phyloP scores from a whole-genome alignment of 2,113 vertebrate species.

The Phylloscopus whistleri region DNA sequence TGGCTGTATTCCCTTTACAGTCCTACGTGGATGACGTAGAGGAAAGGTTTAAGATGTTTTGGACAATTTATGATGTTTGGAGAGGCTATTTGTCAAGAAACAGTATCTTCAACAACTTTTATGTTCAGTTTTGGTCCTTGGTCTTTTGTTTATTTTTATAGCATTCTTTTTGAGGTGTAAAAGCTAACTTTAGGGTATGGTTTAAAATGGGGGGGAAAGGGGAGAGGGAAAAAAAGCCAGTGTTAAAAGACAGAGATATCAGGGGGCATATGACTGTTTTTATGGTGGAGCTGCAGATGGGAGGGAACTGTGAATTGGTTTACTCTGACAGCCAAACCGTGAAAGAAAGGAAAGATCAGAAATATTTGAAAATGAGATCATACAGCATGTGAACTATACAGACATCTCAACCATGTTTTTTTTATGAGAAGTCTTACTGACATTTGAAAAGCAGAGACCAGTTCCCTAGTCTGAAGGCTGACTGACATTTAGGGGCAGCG shows the following conservation, averaged over 20 bases:
- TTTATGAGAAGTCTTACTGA: constrained; percentile 78
- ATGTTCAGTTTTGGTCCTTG: constrained; percentile 66
- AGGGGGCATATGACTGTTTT: constrained; percentile 4
- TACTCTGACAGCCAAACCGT: constrained; percentile 52
- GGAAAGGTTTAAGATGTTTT: constrained; percentile 77
- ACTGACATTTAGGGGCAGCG: constrained; percentile 76
- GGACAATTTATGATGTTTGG: constrained; percentile 75
- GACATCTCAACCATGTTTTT: constrained; percentile 65
- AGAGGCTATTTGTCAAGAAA: constrained; percentile 78
- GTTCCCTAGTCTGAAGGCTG: constrained; percentile 68
- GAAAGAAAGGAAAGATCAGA: constrained; percentile 70
- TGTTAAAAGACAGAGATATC: background rate
- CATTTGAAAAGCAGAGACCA: constrained; percentile 78
- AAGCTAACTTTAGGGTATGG: constrained; percentile 45
- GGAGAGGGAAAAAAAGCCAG: background rate
- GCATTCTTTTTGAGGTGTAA: constrained; percentile 43
- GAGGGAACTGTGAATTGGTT: constrained; percentile 33
- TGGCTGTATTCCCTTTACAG: constrained; percentile 68
- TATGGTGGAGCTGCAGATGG: constrained; percentile 4
- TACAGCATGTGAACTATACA: constrained; percentile 68
- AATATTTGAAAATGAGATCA: constrained; percentile 78
- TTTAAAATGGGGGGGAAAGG: background rate
- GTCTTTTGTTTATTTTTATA: constrained; percentile 74
- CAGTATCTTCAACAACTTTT: constrained; percentile 72
- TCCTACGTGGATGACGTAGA: constrained; percentile 70